These are phyloP conservation scores for rat (Rattus norvegicus) DNA, from an alignment of 2,113 vertebrate species.

Conservation along the genomic window GRCr8 NC_086039.1:155099001-155099500, in stretches of 20 bases:
- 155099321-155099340: not conserved
- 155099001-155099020: not conserved
- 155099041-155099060: not conserved
- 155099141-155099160: not conserved
- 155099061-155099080: not conserved
- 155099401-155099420: not conserved
- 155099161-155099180: not conserved
- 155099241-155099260: not conserved
- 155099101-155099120: not conserved
- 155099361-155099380: not conserved
- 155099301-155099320: not conserved
- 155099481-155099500: not conserved
- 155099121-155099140: not conserved
- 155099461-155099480: conserved; percentile 15
- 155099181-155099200: not conserved
- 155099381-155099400: not conserved
- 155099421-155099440: not conserved
- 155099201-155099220: not conserved
- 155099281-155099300: not conserved
- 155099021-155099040: not conserved
- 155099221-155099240: not conserved
- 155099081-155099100: not conserved
- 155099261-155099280: not conserved
- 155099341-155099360: not conserved
- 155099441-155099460: not conserved